These are phyloP conservation scores for Pycnomerus fuliginosus DNA, from an alignment of 2,888 invertebrate genomes.

Conservation along the genomic window DNA sequence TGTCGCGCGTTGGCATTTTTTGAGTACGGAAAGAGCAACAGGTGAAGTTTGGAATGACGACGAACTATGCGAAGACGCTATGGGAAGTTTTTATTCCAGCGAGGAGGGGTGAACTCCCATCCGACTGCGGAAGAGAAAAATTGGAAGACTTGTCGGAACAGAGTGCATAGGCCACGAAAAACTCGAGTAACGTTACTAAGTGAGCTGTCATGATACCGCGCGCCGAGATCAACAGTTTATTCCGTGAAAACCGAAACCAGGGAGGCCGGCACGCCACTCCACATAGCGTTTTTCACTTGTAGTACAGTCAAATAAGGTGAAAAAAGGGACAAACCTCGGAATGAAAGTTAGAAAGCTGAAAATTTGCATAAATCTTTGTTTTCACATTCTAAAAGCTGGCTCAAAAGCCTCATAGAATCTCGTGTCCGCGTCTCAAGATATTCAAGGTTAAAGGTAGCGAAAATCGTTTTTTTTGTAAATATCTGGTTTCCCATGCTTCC, in stretches of 20 bases:
- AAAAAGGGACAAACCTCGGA: no score
- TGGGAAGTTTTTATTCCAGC: conserved; percentile 37
- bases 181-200: conserved; percentile 45
- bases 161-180: conserved; percentile 49
- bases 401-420: no score
- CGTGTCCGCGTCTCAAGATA: no score
- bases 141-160: conserved; percentile 48
- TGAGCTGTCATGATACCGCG: conserved; percentile 43
- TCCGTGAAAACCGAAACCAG: conserved; percentile 20
- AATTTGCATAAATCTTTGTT: no score
- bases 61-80: conserved; percentile 18
- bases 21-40: conserved; percentile 34
- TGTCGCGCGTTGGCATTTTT: conserved; percentile 39
- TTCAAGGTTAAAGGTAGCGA: no score
- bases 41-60: conserved; percentile 35
- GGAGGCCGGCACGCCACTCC: conserved; percentile 3
- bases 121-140: conserved; percentile 45
- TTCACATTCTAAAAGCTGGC: no score
- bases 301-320: no score
- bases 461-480: no score
- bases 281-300: no score
- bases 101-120: conserved; percentile 10
- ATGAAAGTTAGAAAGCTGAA: no score
- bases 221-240: conserved; percentile 43
- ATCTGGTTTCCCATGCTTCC: no score